Conservation (phyloP, 2,888 invertebrate genomes). For the Ecliptopera silaceata region DNA sequence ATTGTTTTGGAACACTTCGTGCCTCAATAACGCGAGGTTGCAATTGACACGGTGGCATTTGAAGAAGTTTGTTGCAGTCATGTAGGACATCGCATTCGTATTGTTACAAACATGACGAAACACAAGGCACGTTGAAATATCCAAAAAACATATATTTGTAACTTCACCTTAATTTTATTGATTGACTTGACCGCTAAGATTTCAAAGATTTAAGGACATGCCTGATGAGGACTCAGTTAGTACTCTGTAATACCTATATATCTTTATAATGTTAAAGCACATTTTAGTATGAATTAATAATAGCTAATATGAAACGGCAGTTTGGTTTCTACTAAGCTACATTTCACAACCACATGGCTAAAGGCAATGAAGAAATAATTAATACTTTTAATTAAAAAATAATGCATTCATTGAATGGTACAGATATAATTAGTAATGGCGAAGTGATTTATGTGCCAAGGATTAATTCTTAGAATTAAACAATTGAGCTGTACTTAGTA, state of each 20-base stretch:
- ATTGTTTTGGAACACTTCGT: neutral
- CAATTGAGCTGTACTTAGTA: neutral
- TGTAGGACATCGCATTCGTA: neutral
- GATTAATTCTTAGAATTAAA: conserved; percentile 25
- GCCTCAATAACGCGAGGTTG: neutral
- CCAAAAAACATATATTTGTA: too few species aligned
- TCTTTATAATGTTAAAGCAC: too few species aligned
- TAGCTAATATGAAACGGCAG: too few species aligned
- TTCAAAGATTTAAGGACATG: too few species aligned
- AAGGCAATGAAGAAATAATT: neutral
- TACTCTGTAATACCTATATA: too few species aligned
- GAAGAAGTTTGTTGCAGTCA: neutral
- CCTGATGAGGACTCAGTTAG: too few species aligned
- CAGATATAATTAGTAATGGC: conserved; percentile 3
- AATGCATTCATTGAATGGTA: neutral
- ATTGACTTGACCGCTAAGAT: too few species aligned
- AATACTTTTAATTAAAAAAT: too few species aligned
- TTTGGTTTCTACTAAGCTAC: too few species aligned
- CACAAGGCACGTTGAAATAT: neutral
- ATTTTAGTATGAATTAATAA: too few species aligned
- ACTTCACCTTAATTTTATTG: too few species aligned
- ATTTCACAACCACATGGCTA: neutral
- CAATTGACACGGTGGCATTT: neutral
- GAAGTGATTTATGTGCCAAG: conserved; percentile 40
- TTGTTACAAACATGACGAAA: neutral